A percentile compares a stretch with the other conserved stretches of the same genome.
Evolutionary conservation across 2,113 vertebrate genomes (phyloP).

Genomic region (Macrotus californicus): DNA sequence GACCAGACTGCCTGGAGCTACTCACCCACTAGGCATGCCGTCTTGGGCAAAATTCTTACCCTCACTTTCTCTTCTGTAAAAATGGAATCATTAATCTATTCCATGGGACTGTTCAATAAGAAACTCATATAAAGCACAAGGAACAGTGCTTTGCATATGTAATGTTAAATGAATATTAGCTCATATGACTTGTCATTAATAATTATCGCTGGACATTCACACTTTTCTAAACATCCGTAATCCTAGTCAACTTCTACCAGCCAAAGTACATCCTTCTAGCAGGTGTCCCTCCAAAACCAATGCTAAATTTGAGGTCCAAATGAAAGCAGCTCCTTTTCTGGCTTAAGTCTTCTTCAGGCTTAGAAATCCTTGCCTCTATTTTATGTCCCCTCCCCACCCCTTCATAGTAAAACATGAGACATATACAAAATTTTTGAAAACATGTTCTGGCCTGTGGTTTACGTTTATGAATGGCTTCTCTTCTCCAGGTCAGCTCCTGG

Average conservation of each 20-base stretch:
- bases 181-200: neutral
- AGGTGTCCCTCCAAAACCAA: neutral
- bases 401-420: neutral
- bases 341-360: neutral
- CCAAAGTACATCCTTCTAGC: neutral
- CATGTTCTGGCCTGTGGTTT: slow-evolving; percentile 28
- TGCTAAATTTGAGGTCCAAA: neutral
- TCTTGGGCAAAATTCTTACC: neutral
- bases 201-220: neutral
- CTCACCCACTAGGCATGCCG: too few relatives aligned
- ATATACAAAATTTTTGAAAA: neutral
- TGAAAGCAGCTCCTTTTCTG: neutral
- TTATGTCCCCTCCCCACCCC: neutral
- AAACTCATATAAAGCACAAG: neutral
- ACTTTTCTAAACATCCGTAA: neutral
- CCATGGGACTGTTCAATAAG: neutral
- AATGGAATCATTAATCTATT: neutral
- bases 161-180: neutral
- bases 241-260: neutral
- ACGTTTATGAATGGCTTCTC: slow-evolving; percentile 50
- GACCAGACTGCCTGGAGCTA: neutral
- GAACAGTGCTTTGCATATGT: neutral
- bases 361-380: neutral
- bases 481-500: slow-evolving; percentile 81
- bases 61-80: neutral